Evolutionary conservation across 2,888 invertebrate genomes (phyloP), one percentile per base, ranked within the genome.

Genomic region (Drosophila anomelani): DNA sequence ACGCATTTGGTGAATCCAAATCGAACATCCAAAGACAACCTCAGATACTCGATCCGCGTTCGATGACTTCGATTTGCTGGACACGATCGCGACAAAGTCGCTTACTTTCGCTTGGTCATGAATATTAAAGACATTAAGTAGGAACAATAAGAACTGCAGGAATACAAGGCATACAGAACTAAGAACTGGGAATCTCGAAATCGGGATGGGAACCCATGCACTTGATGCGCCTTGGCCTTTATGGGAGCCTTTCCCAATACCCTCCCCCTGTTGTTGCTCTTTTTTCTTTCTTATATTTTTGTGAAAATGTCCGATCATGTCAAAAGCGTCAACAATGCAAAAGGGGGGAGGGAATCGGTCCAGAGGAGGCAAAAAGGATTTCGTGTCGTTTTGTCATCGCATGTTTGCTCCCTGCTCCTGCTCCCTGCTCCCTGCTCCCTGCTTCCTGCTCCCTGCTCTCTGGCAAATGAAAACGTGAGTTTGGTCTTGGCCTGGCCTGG

Each of bases 111-210:
- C 89, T 87, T 87, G 86, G 86, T 87, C 86, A 87, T 87, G 86
- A 87, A 87, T 87, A 87, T 87, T 87, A 87, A 87, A 89, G 90
- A 87, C 90, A 90, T 90, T 87, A 87, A 87, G 90, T 90, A 87
- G 85, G 81, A 89, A 88, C 81, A 79, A 84, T 89, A 89, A 82
- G 78, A 78, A 63, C 51, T 53, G 51, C 51, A 15, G 34, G 53
- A 41, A 53, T 51, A 53, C 60, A 39, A 59, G 51, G 34, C 4
- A 26, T 59, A 47, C 47, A 49, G 29, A 47, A 47, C 39, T 38
- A 53, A 70, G 71, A 62, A 63, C 43, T 59, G 46, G 51, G 61
- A 61, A 57, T 23, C 32, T 32, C 23, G 38, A 41, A 36, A 26
- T 57, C 43, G 44, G 74, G 23, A 44, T 57, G 44, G 49, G 71